A percentile compares a stretch with the other conserved stretches of the same genome.
phyloP scores from a whole-genome alignment of 2,888 invertebrate species.

The Eurytoma adleriae region DNA sequence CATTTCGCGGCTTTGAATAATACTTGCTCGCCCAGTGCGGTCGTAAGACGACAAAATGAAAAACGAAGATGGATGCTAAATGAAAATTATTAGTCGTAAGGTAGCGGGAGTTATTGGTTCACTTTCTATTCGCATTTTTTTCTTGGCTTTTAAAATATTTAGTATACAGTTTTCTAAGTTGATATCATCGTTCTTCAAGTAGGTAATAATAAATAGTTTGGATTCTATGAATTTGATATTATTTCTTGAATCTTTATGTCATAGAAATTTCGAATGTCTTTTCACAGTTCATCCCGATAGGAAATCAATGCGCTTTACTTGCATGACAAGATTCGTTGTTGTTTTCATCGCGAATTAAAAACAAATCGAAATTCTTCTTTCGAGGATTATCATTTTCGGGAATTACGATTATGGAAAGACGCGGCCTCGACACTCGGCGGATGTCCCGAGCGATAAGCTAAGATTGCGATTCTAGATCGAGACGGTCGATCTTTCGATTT shows the following conservation, averaged over 20 bases:
- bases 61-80: background rate
- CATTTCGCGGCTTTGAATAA: constrained; percentile 52
- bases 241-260: no score
- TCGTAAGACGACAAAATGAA: constrained; percentile 20
- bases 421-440: constrained; percentile 9
- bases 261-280: no score
- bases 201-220: no score
- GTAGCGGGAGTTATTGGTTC: no score
- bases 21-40: constrained; percentile 9
- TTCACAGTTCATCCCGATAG: no score
- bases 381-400: constrained; percentile 3
- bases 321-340: background rate
- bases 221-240: no score
- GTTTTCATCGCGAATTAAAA: background rate
- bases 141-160: no score
- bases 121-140: no score
- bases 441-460: background rate
- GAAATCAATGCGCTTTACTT: no score
- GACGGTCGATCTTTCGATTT: constrained; percentile 12
- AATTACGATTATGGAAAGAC: constrained; percentile 12
- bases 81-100: no score
- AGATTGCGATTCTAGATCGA: background rate
- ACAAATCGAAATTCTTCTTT: constrained; percentile 1
- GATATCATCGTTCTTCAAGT: no score
- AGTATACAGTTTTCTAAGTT: no score